Evolutionary conservation across 1,140 invertebrate species (phyloP).

Genomic region (Meteorus sp.): DNA sequence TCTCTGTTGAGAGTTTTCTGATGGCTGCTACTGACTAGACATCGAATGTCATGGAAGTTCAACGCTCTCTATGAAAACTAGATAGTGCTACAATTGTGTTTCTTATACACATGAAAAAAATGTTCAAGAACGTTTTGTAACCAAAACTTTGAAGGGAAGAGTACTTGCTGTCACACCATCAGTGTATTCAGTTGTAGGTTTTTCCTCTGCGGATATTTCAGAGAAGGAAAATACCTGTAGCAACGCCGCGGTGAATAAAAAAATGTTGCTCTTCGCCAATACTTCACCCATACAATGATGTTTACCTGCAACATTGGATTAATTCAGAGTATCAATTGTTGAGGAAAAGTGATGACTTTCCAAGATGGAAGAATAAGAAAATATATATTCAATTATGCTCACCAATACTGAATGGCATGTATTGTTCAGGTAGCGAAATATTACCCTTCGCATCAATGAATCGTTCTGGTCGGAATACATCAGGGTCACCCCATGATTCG

Average conservation of each 20-base stretch:
- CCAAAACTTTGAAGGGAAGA: slow-evolving; percentile 69
- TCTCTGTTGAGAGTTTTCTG: too few relatives aligned
- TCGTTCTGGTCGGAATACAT: slow-evolving; percentile 76
- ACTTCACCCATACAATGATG: slow-evolving; percentile 85
- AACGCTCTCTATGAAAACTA: neutral
- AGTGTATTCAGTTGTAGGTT: slow-evolving; percentile 66
- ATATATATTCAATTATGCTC: slow-evolving; percentile 34
- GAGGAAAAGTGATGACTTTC: slow-evolving; percentile 6
- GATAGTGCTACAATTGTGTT: neutral
- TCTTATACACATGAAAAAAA: too few relatives aligned
- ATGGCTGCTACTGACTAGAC: too few relatives aligned
- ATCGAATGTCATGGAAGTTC: too few relatives aligned
- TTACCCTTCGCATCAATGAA: slow-evolving; percentile 71
- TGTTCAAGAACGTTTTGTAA: slow-evolving; percentile 59
- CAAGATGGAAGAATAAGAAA: slow-evolving; percentile 18
- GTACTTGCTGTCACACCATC: slow-evolving; percentile 77
- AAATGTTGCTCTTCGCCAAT: slow-evolving; percentile 82
- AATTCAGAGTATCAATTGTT: too few relatives aligned
- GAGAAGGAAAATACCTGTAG: slow-evolving; percentile 77
- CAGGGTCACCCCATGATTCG: slow-evolving; percentile 70
- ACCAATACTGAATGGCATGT: slow-evolving; percentile 78
- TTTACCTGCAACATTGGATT: slow-evolving; percentile 61
- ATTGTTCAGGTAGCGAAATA: slow-evolving; percentile 68
- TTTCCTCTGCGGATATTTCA: slow-evolving; percentile 63
- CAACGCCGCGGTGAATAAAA: slow-evolving; percentile 77